Conservation (phyloP, 2,113 vertebrate species). For the Paramisgurnus dabryanus region DNA sequence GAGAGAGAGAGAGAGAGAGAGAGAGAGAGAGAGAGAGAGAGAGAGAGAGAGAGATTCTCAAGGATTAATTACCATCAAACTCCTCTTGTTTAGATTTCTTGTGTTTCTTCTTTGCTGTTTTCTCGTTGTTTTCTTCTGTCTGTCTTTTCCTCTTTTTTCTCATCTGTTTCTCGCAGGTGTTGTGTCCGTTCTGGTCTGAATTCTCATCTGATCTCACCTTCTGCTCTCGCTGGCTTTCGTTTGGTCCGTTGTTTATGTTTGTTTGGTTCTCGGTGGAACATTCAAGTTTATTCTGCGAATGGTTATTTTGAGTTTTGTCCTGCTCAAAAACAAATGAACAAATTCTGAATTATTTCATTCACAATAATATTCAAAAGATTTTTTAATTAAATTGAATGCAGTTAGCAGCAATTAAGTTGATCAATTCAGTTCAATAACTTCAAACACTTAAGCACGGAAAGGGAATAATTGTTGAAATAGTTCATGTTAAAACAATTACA, state of each 20-base stretch:
- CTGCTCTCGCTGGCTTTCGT: slow-evolving; percentile 46
- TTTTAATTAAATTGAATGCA: no score
- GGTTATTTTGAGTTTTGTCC: neutral
- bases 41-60: neutral
- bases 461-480: no score
- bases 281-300: neutral
- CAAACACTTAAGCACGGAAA: no score
- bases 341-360: no score
- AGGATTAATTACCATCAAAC: slow-evolving; percentile 63
- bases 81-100: slow-evolving; percentile 69
- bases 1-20: neutral
- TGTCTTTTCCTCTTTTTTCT: slow-evolving; percentile 64
- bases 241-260: neutral
- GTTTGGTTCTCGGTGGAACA: neutral
- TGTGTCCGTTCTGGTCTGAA: slow-evolving; percentile 54
- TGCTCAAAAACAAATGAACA: neutral
- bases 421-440: no score
- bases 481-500: no score
- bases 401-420: no score
- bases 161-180: slow-evolving; percentile 50
- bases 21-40: neutral
- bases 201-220: slow-evolving; percentile 78
- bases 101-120: slow-evolving; percentile 52
- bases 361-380: no score
- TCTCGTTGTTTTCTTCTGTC: slow-evolving; percentile 49